Percentiles rank a stretch among this genome's conserved stretches.
Conservation (phyloP, 2,888 invertebrate genomes). For the Trichogramma dendrolimi region DNA sequence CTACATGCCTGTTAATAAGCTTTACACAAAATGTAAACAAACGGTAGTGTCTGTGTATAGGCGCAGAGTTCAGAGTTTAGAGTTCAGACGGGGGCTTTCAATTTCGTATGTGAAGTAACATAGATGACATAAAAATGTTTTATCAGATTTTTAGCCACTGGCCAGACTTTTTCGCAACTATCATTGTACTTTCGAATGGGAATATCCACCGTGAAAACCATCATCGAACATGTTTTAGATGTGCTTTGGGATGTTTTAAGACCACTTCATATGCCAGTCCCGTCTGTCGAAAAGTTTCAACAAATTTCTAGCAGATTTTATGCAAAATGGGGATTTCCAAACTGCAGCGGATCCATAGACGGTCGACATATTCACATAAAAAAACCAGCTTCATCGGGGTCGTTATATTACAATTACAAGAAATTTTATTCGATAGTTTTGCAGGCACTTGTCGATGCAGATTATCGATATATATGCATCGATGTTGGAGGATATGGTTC, state of each 20-base stretch:
- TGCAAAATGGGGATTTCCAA: constrained; percentile 5
- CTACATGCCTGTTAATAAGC: too few relatives aligned
- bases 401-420: constrained; percentile 11
- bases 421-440: constrained; percentile 16
- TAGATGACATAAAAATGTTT: too few relatives aligned
- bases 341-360: constrained; percentile 15
- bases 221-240: constrained; percentile 4
- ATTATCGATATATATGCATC: constrained; percentile 14
- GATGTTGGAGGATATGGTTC: constrained; percentile 21
- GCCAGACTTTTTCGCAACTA: constrained; percentile 1
- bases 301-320: constrained; percentile 17
- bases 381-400: neutral
- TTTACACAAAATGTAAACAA: too few relatives aligned
- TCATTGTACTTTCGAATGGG: constrained; percentile 10
- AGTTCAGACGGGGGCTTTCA: too few relatives aligned
- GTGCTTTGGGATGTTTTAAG: constrained; percentile 7
- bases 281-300: constrained; percentile 10
- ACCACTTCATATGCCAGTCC: constrained; percentile 19
- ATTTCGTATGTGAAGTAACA: too few relatives aligned
- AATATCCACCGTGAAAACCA: constrained; percentile 5
- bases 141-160: constrained; percentile 17
- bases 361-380: constrained; percentile 7
- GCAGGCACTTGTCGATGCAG: constrained; percentile 14
- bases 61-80: too few relatives aligned
- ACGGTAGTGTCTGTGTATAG: too few relatives aligned